Conservation (phyloP, 2,888 invertebrate species). For the Rhodophaea formosa region DNA sequence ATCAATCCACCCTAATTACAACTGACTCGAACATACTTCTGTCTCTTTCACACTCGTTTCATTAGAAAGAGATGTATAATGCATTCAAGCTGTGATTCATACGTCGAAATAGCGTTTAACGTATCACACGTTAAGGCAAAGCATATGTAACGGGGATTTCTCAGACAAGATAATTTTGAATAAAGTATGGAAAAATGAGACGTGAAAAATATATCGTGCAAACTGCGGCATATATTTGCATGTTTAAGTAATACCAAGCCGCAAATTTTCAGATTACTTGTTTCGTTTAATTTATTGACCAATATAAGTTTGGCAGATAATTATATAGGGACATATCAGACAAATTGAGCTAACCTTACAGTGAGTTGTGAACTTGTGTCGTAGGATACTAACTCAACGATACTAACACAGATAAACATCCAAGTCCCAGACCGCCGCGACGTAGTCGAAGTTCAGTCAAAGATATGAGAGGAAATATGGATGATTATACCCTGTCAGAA, state of each 20-base stretch:
- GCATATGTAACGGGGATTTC: background rate
- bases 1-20: constrained; percentile 9
- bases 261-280: background rate
- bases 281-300: background rate
- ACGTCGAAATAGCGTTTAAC: constrained; percentile 16
- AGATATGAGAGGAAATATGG: too few species aligned
- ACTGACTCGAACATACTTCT: background rate
- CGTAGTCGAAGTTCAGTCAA: too few species aligned
- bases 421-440: too few species aligned
- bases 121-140: background rate
- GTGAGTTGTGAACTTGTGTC: too few species aligned
- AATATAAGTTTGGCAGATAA: too few species aligned
- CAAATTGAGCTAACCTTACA: too few species aligned
- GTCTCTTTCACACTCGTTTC: background rate
- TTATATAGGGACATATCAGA: too few species aligned
- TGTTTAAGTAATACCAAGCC: background rate
- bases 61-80: constrained; percentile 1
- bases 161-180: background rate
- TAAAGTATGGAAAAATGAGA: background rate
- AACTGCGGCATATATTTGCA: background rate
- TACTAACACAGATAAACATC: too few species aligned
- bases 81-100: constrained; percentile 19
- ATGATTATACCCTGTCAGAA: too few species aligned
- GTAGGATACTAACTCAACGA: too few species aligned
- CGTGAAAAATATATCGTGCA: background rate